Evolutionary conservation across 2,797 vertebrate genomes (phyloP), one percentile per base, ranked within the genome.

Genomic region (Hafferia zeledoni): DNA sequence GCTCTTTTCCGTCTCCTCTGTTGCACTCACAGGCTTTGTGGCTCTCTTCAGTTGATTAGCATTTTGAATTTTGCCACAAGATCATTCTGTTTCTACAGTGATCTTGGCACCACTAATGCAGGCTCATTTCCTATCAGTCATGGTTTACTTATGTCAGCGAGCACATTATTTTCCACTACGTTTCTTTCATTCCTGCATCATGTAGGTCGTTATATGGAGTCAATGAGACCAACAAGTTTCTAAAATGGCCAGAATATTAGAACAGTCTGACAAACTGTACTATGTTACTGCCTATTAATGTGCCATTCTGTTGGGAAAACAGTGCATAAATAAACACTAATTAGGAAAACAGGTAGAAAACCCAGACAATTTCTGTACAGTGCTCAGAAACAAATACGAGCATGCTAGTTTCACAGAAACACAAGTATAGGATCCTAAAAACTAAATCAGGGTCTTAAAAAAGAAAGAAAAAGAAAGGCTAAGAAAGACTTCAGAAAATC

Each of bases 21-120:
- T 78, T 74, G 63, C 47, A 60, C 85, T 92, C 44, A 22, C 24
- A 76, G 77, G 67, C n/a, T 75, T 93, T 49, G 24, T 56, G 20
- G 39, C 39, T 86, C 31, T 76, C 55, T 64, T 76, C 83, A 89
- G 72, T 1, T 79, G 55, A 87, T 90, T 70, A 88, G 52, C 74
- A 88, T 93, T 93, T 96, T 88, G 79, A 91, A 92, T 93, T 95
- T 95, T 91, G 85, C 67, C 70, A 79, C 63, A 67, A 94, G 70
- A 88, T 92, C 67, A 64, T 95, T 79, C 80, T 74, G 91, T 96
- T 96, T 95, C 89, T 95, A 95, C 91, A 96, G 94, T 50, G 86
- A 96, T 92, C 56, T 49, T 88, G 93, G 88, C 56, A 90, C 53
- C 52, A 68, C 46, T 20, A 28, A 39, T 68, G 64, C 52, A 91